Base-by-base conservation (phyloP, 2,797 vertebrate genomes). In the Enteromius anoplus region DNA sequence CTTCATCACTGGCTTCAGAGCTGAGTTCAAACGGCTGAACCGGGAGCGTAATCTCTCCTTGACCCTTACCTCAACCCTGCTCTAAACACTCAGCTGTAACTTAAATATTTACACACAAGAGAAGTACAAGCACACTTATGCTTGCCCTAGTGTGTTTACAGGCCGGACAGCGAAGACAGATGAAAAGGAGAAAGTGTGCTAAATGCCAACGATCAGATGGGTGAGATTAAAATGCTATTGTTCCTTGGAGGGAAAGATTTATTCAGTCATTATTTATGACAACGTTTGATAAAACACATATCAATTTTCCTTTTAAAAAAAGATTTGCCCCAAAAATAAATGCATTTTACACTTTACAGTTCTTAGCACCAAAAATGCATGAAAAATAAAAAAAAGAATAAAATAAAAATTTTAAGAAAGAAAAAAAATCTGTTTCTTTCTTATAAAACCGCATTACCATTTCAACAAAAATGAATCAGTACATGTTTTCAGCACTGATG, bases 91-190 rank as follows among this genome's bases (percentile, higher is more conserved):
- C 10, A 21, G 68, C 37, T 84, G 26, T 73, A 71, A 80, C 26
- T 65, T 58, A 68, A 86, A 82, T 82, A 86, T 86, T 84, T 86
- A 84, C 83, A 77, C 47, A 53, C 23, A 77, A 66, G 77, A 37
- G 69, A 77, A 80, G 64, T 19, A 65, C 42, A 32, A 4, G 69
- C 68, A 37, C 70, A 68, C 65, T 49, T 71, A 49, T 2, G 3
- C 60, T 40, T 32, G 34, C n/a, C 26, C 75, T 32, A 26, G 37
- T 47, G 49, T 34, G 58, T 77, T 86, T 60, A 58, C 70, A 73
- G 55, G 60, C 19, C 68, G 69, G 69, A 69, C 21, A 6, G 42
- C 70, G 17, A 26, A 62, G 78, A 85, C 32, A 71, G 49, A 80
- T 45, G 10, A 26, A 51, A 53, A 73, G 60, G 65, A 29, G 10